A percentile compares a stretch with the other conserved stretches of the same genome.
phyloP scores from a whole-genome alignment of 1,140 invertebrate species.

The Halictus rubicundus region DNA sequence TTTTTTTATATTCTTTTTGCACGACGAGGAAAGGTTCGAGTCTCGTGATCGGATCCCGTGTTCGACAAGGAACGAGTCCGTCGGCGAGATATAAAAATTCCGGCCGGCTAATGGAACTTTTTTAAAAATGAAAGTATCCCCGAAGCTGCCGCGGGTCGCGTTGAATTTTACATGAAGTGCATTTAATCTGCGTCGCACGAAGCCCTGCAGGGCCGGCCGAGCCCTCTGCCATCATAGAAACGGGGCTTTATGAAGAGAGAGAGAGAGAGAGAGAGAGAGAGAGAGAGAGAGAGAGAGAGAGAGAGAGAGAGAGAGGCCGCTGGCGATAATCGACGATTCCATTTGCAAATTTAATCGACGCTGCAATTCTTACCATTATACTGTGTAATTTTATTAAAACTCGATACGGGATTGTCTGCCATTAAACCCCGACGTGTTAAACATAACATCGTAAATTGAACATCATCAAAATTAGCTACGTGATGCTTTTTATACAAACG shows the following conservation, averaged over 20 bases:
- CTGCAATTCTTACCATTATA: not conserved
- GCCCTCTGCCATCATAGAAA: conserved; percentile 43
- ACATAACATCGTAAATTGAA: too few relatives aligned
- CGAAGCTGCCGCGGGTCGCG: conserved; percentile 22
- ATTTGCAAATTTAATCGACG: conserved; percentile 4
- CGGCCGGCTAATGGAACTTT: conserved; percentile 22
- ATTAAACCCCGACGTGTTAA: too few relatives aligned
- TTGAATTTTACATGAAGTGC: conserved; percentile 59
- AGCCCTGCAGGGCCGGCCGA: conserved; percentile 47
- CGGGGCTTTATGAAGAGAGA: conserved; percentile 42
- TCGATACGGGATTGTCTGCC: too few relatives aligned
- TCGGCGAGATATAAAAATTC: not conserved
- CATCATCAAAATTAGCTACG: too few relatives aligned
- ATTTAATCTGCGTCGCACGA: conserved; percentile 56
- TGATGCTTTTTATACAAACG: too few relatives aligned
- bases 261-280: not conserved
- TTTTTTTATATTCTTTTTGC: too few relatives aligned
- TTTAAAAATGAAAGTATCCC: conserved; percentile 34
- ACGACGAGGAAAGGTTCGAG: not conserved
- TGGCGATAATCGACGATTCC: conserved; percentile 17
- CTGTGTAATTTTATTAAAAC: not conserved
- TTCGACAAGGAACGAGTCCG: not conserved
- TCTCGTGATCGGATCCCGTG: not conserved
- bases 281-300: not conserved
- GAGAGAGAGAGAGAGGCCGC: not conserved